Evolutionary conservation across 2,888 invertebrate genomes (phyloP).

Genomic region (Coelopa pilipes): DNA sequence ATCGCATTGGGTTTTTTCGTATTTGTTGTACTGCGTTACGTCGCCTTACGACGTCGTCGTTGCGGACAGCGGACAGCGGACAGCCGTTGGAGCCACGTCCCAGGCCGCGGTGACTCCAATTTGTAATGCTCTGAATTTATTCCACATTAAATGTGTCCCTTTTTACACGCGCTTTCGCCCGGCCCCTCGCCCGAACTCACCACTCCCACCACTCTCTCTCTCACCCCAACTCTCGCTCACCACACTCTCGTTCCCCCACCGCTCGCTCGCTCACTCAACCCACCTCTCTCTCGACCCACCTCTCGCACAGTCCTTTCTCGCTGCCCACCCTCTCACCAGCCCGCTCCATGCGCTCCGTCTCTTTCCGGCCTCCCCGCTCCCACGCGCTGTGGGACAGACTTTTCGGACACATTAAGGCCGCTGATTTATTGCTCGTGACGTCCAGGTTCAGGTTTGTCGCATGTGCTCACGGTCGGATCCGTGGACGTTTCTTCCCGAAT

Average conservation of each 20-base stretch:
- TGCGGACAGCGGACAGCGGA: background rate
- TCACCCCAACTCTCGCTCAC: no score
- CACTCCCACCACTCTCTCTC: no score
- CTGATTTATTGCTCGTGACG: slow-evolving; percentile 61
- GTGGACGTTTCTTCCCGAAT: background rate
- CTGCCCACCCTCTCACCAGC: no score
- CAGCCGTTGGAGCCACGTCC: background rate
- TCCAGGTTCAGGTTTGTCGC: slow-evolving; percentile 38
- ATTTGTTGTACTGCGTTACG: background rate
- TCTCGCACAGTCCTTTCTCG: no score
- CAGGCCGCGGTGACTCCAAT: slow-evolving; percentile 34
- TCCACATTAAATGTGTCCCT: slow-evolving; percentile 27
- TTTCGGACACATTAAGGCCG: slow-evolving; percentile 45
- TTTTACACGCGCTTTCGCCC: slow-evolving; percentile 2
- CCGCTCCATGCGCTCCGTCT: no score
- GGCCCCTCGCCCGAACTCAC: no score
- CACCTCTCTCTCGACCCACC: no score
- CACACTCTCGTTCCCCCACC: no score
- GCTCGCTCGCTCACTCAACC: no score
- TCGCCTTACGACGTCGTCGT: slow-evolving; percentile 15
- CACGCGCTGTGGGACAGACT: slow-evolving; percentile 25
- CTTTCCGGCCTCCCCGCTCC: no score
- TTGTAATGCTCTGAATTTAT: slow-evolving; percentile 41
- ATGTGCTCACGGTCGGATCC: slow-evolving; percentile 18
- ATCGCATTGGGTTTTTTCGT: no score